Percentiles rank a stretch among this genome's conserved stretches.
Evolutionary conservation across 1,140 invertebrate genomes (phyloP).

Genomic region (Solenopsis fugax): DNA sequence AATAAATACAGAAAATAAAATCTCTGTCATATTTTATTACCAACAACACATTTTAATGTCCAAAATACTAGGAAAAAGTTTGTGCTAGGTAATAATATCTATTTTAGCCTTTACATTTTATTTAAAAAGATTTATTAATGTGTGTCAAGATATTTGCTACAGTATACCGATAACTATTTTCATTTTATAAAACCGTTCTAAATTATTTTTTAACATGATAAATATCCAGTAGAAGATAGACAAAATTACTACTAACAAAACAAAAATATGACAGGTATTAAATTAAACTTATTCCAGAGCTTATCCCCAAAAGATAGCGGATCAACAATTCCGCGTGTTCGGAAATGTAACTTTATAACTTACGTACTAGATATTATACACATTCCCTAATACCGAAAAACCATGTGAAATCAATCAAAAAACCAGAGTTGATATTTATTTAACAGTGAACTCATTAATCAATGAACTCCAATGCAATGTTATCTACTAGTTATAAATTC

Average conservation of each 20-base stretch:
- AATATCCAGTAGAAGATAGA: conserved; percentile 15
- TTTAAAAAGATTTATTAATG: conserved; percentile 55
- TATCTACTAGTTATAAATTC: conserved; percentile 44
- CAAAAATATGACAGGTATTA: conserved; percentile 26
- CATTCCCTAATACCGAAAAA: conserved; percentile 18
- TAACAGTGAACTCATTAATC: conserved; percentile 16
- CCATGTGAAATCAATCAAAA: conserved; percentile 7
- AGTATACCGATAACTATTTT: conserved; percentile 33
- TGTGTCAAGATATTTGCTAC: not conserved
- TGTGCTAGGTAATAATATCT: not conserved
- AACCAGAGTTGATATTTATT: not conserved
- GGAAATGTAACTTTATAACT: conserved; percentile 38
- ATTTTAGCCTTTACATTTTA: conserved; percentile 41
- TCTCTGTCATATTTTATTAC: not conserved
- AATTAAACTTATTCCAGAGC: conserved; percentile 32
- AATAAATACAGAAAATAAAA: conserved; percentile 65
- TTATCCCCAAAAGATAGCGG: conserved; percentile 20
- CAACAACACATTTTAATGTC: not conserved
- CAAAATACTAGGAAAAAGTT: not conserved
- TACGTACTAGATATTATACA: conserved; percentile 14
- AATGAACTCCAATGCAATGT: not conserved
- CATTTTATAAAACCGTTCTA: conserved; percentile 25
- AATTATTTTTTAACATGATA: conserved; percentile 17
- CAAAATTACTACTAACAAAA: conserved; percentile 7
- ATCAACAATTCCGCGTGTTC: not conserved